Conservation (phyloP, 1,140 invertebrate species). For the Aphelenchoides besseyi region DNA sequence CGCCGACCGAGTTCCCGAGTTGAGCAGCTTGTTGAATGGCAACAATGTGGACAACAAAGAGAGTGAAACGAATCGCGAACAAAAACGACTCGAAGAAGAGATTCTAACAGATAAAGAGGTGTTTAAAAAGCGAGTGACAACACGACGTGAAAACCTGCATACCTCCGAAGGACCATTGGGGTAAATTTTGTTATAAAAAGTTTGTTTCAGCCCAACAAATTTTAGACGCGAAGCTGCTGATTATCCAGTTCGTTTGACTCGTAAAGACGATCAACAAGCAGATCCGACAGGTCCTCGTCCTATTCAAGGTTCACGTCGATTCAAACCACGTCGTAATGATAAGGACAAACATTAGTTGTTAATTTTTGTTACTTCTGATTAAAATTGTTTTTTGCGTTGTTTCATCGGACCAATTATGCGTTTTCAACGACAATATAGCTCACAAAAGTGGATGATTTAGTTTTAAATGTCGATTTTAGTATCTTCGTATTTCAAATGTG, state of each 20-base stretch:
- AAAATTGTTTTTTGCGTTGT: neutral
- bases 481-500: neutral
- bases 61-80: neutral
- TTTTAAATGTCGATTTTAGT: neutral
- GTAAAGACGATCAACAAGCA: neutral
- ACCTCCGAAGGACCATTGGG: neutral
- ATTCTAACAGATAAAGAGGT: neutral
- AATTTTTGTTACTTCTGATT: neutral
- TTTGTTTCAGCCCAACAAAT: too few relatives aligned
- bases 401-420: too few relatives aligned
- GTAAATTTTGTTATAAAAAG: too few relatives aligned
- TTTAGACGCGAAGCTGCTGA: neutral
- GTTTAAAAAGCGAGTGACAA: neutral
- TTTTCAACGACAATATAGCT: too few relatives aligned
- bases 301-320: neutral
- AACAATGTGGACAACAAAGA: neutral
- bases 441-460: too few relatives aligned
- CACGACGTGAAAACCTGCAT: neutral
- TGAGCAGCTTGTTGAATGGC: conserved; percentile 18
- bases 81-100: neutral
- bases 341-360: neutral
- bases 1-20: conserved; percentile 9
- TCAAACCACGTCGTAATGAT: neutral
- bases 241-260: neutral
- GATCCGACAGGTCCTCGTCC: neutral